Conservation (phyloP, 1,140 invertebrate species). For the Druon quercuslanigerum region DNA sequence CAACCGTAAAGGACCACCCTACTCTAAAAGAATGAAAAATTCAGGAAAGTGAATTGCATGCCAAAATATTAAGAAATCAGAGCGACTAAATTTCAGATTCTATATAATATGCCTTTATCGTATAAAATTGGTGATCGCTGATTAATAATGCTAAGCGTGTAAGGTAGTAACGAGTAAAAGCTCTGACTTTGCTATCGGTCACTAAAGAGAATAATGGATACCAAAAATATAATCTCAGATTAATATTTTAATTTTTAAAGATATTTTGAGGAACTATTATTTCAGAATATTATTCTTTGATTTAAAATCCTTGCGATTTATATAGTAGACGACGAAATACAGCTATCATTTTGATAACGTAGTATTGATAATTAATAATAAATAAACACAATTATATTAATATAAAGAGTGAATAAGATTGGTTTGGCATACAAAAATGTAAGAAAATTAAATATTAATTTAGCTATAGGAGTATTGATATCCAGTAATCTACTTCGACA, state of each 20-base stretch:
- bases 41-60: background rate
- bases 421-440: background rate
- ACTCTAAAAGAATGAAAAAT: too few relatives aligned
- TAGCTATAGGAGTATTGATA: slow-evolving; percentile 8
- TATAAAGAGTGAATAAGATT: background rate
- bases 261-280: too few relatives aligned
- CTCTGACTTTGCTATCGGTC: background rate
- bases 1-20: too few relatives aligned
- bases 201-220: slow-evolving; percentile 1
- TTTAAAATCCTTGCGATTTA: too few relatives aligned
- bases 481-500: slow-evolving; percentile 42
- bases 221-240: background rate
- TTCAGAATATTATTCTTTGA: too few relatives aligned
- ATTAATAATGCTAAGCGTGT: slow-evolving; percentile 24
- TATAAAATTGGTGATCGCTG: slow-evolving; percentile 4
- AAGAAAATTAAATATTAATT: background rate
- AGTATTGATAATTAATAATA: too few relatives aligned
- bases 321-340: too few relatives aligned
- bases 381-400: too few relatives aligned
- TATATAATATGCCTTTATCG: background rate
- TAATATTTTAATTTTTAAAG: background rate
- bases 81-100: background rate
- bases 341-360: too few relatives aligned
- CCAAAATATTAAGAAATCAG: background rate
- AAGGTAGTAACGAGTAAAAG: slow-evolving; percentile 17